Evolutionary conservation across 2,888 invertebrate genomes (phyloP).

Genomic region (Cerceris ruficornis): DNA sequence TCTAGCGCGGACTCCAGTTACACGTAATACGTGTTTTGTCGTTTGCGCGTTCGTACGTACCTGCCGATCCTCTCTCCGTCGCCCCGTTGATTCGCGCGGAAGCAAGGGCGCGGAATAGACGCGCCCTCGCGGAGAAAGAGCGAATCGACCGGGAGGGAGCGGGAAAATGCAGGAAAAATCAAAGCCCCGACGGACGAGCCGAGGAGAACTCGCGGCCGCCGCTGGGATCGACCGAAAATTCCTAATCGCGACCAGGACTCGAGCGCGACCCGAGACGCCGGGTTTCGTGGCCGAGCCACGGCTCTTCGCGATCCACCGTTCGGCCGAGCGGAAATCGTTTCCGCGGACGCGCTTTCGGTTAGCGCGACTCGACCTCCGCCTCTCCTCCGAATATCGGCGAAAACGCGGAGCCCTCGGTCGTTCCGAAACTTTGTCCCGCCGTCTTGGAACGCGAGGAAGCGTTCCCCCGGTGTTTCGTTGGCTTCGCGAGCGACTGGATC

Average conservation of each 20-base stretch:
- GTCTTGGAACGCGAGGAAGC: conserved; percentile 7
- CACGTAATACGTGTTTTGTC: conserved; percentile 80
- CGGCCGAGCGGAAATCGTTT: too few relatives aligned
- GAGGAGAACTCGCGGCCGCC: conserved; percentile 6
- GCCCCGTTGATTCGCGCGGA: conserved; percentile 25
- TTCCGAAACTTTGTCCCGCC: neutral
- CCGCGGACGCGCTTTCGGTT: too few relatives aligned
- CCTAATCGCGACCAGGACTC: conserved; percentile 5
- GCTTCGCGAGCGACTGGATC: conserved; percentile 12
- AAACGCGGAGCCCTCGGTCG: neutral
- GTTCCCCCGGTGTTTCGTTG: conserved; percentile 8
- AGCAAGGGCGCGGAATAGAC: conserved; percentile 62
- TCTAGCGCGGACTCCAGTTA: conserved; percentile 79
- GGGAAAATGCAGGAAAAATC: neutral
- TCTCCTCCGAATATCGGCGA: too few relatives aligned
- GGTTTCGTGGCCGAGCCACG: too few relatives aligned
- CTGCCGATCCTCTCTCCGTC: conserved; percentile 54
- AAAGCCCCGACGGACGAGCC: neutral
- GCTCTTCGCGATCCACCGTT: too few relatives aligned
- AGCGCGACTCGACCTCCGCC: too few relatives aligned
- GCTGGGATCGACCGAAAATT: conserved; percentile 30
- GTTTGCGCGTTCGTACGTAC: conserved; percentile 76
- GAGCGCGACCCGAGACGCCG: too few relatives aligned
- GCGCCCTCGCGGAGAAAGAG: conserved; percentile 37
- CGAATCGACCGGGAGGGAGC: conserved; percentile 7